Conservation (phyloP, 2,888 invertebrate genomes). For the Sarcophaga variegata region DNA sequence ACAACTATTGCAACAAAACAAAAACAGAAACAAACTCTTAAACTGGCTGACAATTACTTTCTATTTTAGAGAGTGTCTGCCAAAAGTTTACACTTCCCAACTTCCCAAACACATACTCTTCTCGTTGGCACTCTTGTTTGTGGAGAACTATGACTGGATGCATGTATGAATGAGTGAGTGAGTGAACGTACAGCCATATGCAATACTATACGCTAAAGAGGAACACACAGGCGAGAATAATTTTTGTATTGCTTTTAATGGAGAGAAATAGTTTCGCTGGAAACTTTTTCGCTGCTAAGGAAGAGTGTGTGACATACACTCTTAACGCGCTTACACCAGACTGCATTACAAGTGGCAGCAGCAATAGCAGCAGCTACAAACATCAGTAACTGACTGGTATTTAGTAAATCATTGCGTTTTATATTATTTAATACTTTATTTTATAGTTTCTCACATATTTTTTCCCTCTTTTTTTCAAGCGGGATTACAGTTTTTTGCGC, state of each 20-base stretch:
- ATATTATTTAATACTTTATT: background rate
- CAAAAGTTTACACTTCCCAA: slow-evolving; percentile 60
- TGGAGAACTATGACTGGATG: too few species aligned
- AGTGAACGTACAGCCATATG: background rate
- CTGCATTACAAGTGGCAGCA: slow-evolving; percentile 10
- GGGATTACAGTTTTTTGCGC: background rate
- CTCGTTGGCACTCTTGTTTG: background rate
- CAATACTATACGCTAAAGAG: background rate
- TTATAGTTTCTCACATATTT: background rate
- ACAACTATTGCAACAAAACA: slow-evolving; percentile 1
- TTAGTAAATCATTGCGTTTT: slow-evolving; percentile 55
- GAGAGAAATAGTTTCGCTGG: slow-evolving; percentile 50
- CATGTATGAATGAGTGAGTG: background rate
- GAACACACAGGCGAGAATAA: slow-evolving; percentile 36
- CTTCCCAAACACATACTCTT: slow-evolving; percentile 45
- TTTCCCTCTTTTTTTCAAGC: background rate
- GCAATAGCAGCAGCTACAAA: slow-evolving; percentile 22
- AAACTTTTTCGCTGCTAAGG: too few species aligned
- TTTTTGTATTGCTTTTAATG: slow-evolving; percentile 28
- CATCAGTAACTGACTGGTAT: slow-evolving; percentile 27
- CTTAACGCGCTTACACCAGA: background rate
- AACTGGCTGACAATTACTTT: slow-evolving; percentile 67
- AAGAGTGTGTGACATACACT: background rate
- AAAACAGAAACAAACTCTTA: slow-evolving; percentile 22
- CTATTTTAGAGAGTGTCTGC: slow-evolving; percentile 57